Conservation (phyloP, 1,140 invertebrate species). For the Euwallacea similis region DNA sequence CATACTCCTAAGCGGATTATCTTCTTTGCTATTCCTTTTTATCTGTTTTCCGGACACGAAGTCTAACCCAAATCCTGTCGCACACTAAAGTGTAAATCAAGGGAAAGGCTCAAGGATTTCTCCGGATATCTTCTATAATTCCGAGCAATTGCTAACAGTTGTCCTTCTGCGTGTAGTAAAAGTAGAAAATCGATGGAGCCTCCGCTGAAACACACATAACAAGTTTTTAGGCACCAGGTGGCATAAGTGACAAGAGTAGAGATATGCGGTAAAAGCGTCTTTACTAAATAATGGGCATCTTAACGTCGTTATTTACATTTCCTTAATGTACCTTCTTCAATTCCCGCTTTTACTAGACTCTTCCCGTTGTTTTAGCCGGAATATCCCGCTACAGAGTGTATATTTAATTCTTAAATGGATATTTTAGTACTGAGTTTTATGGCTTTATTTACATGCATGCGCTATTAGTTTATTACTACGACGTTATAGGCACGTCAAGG, state of each 20-base stretch:
- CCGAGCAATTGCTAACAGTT: too few species aligned
- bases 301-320: conserved; percentile 45
- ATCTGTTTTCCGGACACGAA: too few species aligned
- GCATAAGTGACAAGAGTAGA: conserved; percentile 19
- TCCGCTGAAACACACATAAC: too few species aligned
- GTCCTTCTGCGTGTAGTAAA: too few species aligned
- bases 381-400: conserved; percentile 9
- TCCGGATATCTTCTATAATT: too few species aligned
- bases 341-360: conserved; percentile 21
- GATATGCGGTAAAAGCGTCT: conserved; percentile 50
- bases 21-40: too few species aligned
- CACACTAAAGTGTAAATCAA: too few species aligned
- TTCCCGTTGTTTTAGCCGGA: conserved; percentile 14
- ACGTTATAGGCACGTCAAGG: not conserved
- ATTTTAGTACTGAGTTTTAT: conserved; percentile 15
- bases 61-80: too few species aligned
- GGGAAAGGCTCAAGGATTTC: too few species aligned
- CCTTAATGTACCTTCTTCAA: conserved; percentile 32
- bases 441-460: conserved; percentile 5
- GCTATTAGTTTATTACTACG: conserved; percentile 12
- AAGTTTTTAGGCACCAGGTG: conserved; percentile 32
- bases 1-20: too few species aligned
- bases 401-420: conserved; percentile 28
- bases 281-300: conserved; percentile 50
- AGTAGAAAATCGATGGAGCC: too few species aligned